phyloP scores from a whole-genome alignment of 2,113 vertebrate species.

The Prietella phreatophila region DNA sequence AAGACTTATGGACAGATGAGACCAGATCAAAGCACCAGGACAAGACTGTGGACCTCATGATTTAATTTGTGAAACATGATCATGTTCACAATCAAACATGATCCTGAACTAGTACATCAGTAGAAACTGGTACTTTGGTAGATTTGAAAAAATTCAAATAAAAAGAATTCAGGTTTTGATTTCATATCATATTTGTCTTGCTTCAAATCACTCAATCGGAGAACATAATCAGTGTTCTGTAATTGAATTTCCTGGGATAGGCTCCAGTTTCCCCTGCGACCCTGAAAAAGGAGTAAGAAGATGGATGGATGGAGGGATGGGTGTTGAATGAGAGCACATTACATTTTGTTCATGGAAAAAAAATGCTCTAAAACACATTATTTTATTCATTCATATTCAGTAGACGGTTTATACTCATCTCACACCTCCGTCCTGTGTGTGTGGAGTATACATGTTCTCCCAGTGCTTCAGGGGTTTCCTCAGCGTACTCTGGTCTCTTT shows the following conservation, averaged over 20 bases:
- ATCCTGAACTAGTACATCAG: not conserved
- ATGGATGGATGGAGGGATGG: too few species aligned
- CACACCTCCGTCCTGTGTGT: too few species aligned
- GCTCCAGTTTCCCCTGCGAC: too few species aligned
- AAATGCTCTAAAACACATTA: not conserved
- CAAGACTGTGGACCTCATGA: not conserved
- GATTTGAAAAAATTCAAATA: not conserved
- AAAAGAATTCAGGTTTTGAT: too few species aligned
- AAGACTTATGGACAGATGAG: not conserved
- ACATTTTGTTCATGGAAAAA: not conserved
- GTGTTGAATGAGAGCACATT: not conserved
- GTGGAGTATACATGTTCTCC: too few species aligned
- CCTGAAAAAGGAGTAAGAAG: too few species aligned
- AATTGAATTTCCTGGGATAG: not conserved
- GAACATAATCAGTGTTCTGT: not conserved
- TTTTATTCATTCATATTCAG: not conserved
- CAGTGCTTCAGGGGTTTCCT: too few species aligned
- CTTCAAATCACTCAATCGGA: too few species aligned
- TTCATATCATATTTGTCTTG: too few species aligned
- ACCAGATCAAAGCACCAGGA: not conserved
- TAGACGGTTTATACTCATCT: too few species aligned
- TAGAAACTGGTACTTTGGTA: not conserved
- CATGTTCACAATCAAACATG: not conserved
- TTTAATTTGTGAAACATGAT: not conserved
- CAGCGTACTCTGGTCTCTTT: too few species aligned